A percentile compares a stretch with the other conserved stretches of the same genome.
Evolutionary conservation across 2,113 vertebrate species (phyloP).

Genomic region (Pteronura brasiliensis): DNA sequence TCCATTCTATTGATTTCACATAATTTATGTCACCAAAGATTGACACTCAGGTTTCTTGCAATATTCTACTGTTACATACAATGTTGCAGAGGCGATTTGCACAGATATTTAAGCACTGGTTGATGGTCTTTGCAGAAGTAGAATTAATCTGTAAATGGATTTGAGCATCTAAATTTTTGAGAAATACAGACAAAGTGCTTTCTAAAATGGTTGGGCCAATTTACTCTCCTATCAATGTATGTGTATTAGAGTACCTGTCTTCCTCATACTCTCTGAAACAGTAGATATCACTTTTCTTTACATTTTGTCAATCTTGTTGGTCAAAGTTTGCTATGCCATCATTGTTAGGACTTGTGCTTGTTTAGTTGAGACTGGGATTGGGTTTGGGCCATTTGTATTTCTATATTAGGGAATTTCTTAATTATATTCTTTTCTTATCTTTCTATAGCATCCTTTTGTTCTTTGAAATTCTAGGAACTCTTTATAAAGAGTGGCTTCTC

Average conservation of each 20-base stretch:
- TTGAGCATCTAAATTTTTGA: not conserved
- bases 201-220: not conserved
- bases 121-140: not conserved
- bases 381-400: not conserved
- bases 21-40: not conserved
- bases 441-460: not conserved
- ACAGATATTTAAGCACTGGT: not conserved
- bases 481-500: not conserved
- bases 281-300: not conserved
- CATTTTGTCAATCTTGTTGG: not conserved
- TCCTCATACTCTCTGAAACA: not conserved
- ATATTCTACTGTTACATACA: not conserved
- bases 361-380: not conserved
- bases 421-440: not conserved
- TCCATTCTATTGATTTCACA: not conserved
- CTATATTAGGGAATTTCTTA: not conserved
- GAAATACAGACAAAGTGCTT: conserved; percentile 3
- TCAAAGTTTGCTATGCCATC: not conserved
- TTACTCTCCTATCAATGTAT: not conserved
- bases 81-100: not conserved
- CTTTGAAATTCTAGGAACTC: not conserved
- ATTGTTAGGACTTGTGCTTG: not conserved
- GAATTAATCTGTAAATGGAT: conserved; percentile 49
- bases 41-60: not conserved
- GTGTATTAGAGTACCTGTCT: not conserved